Percentiles rank a stretch among this genome's conserved stretches.
Conservation (phyloP, 2,797 vertebrate species). For the Ctenopoma kingsleyae region DNA sequence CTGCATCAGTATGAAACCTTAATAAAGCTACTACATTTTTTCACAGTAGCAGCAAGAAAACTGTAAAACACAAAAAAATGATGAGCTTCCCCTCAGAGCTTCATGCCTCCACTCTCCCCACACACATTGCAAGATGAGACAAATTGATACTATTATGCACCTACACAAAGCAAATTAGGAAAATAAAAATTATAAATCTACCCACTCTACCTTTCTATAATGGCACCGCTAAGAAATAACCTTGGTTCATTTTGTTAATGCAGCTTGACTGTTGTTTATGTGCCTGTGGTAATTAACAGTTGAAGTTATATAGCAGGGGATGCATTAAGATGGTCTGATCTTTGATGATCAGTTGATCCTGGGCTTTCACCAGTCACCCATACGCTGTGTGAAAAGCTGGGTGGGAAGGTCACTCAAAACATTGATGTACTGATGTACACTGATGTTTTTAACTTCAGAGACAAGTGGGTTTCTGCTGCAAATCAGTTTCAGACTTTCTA, state of each 20-base stretch:
- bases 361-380: conserved; percentile 59
- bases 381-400: conserved; percentile 51
- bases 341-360: conserved; percentile 56
- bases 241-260: conserved; percentile 70
- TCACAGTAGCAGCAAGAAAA: conserved; percentile 43
- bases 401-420: conserved; percentile 32
- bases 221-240: conserved; percentile 60
- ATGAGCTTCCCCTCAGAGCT: conserved; percentile 48
- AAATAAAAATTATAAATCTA: conserved; percentile 32
- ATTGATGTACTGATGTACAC: conserved; percentile 20
- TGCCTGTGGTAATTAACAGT: conserved; percentile 67
- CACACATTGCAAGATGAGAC: conserved; percentile 35
- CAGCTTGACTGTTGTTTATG: conserved; percentile 63
- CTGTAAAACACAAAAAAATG: conserved; percentile 39
- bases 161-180: conserved; percentile 49
- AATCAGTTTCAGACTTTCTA: conserved; percentile 42
- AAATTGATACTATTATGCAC: conserved; percentile 55
- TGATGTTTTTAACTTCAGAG: conserved; percentile 46
- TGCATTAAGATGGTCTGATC: conserved; percentile 46
- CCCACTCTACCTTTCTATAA: conserved; percentile 57
- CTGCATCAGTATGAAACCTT: conserved; percentile 33
- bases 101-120: conserved; percentile 38
- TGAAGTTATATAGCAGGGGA: conserved; percentile 28
- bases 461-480: conserved; percentile 30
- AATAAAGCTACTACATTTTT: conserved; percentile 25